These are phyloP conservation scores for Misgurnus anguillicaudatus DNA, from an alignment of 2,113 vertebrate genomes.

Conservation along the genomic window DNA sequence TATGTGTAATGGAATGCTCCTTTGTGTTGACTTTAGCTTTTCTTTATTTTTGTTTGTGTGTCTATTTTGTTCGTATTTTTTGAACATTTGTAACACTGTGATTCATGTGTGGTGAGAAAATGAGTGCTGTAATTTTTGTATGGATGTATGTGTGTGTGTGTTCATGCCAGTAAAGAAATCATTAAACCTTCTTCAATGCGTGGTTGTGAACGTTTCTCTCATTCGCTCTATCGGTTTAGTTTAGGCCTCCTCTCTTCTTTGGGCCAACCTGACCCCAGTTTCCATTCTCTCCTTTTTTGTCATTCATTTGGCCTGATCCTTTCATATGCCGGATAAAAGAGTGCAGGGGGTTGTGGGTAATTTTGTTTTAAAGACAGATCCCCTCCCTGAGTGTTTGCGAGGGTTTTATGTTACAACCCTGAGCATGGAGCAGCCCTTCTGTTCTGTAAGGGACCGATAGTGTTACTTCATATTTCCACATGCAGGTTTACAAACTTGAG, in stretches of 20 bases:
- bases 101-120: slow-evolving; percentile 77
- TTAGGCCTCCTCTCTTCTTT: slow-evolving; percentile 60
- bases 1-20: slow-evolving; percentile 78
- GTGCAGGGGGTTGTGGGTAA: slow-evolving; percentile 74
- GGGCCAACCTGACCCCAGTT: slow-evolving; percentile 67
- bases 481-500: neutral
- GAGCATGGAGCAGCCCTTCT: slow-evolving; percentile 19
- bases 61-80: slow-evolving; percentile 63
- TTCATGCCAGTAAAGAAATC: slow-evolving; percentile 85
- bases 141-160: slow-evolving; percentile 81
- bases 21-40: slow-evolving; percentile 64
- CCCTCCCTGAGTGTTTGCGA: slow-evolving; percentile 60
- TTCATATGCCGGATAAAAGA: slow-evolving; percentile 81
- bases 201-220: slow-evolving; percentile 63
- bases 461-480: slow-evolving; percentile 10
- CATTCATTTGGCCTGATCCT: slow-evolving; percentile 82
- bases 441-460: neutral
- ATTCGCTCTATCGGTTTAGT: slow-evolving; percentile 34
- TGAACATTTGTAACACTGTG: slow-evolving; percentile 84
- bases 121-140: slow-evolving; percentile 81
- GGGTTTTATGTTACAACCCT: slow-evolving; percentile 73
- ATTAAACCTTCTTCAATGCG: slow-evolving; percentile 77
- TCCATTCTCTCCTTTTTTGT: slow-evolving; percentile 73
- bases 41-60: slow-evolving; percentile 54
- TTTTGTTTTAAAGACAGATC: slow-evolving; percentile 70